A percentile compares a stretch with the other conserved stretches of the same genome.
phyloP scores from a whole-genome alignment of 2,888 invertebrate genomes.

The Lamellibrachia satsuma region DNA sequence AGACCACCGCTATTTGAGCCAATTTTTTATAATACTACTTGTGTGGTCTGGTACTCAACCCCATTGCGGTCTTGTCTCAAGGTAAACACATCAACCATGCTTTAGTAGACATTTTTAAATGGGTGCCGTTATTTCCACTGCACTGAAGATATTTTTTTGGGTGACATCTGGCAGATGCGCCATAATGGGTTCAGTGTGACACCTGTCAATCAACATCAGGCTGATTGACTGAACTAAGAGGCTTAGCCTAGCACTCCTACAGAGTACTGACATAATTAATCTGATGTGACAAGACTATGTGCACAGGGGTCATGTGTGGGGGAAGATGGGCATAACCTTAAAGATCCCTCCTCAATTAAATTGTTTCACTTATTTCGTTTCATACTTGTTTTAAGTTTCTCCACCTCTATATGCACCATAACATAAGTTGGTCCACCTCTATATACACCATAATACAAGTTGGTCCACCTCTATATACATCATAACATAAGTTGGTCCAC shows the following conservation, averaged over 20 bases:
- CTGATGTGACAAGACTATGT: background rate
- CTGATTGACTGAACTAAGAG: background rate
- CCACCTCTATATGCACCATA: too few relatives aligned
- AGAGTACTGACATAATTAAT: background rate
- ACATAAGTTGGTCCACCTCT: too few relatives aligned
- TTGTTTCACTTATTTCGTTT: too few relatives aligned
- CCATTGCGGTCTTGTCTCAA: too few relatives aligned
- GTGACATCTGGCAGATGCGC: background rate
- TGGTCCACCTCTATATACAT: too few relatives aligned
- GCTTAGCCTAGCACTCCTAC: background rate
- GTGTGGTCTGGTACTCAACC: too few relatives aligned
- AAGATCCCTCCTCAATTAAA: background rate
- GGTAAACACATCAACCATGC: background rate
- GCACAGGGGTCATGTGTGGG: background rate
- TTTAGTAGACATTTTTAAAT: background rate
- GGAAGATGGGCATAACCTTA: background rate
- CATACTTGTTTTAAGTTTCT: too few relatives aligned
- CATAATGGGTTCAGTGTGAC: background rate
- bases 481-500: too few relatives aligned
- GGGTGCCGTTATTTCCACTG: background rate
- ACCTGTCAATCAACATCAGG: background rate
- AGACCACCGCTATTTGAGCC: too few relatives aligned
- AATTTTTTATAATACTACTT: too few relatives aligned
- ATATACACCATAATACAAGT: too few relatives aligned
- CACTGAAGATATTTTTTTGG: background rate